Evolutionary conservation across 2,797 vertebrate species (phyloP).

Genomic region (Anabacerthia variegaticeps): DNA sequence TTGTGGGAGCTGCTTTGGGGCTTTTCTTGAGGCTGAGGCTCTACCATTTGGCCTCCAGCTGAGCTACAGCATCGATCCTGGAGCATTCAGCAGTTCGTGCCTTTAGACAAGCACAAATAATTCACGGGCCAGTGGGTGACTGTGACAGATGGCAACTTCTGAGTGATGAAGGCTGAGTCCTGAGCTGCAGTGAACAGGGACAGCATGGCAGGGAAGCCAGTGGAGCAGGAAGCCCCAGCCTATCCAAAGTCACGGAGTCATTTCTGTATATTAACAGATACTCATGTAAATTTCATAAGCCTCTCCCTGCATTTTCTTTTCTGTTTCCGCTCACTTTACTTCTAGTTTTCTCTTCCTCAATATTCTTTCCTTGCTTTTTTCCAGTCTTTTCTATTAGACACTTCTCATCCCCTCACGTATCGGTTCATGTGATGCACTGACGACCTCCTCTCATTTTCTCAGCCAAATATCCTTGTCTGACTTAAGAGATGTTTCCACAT

Average conservation of each 20-base stretch:
- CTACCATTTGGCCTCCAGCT: not conserved
- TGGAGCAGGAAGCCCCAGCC: not conserved
- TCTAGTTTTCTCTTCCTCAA: not conserved
- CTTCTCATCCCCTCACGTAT: not conserved
- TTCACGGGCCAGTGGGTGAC: not conserved
- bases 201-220: not conserved
- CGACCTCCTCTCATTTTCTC: not conserved
- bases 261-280: not conserved
- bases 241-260: not conserved
- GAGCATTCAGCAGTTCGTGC: not conserved
- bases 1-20: not conserved
- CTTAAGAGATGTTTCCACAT: not conserved
- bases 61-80: not conserved
- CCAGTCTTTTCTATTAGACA: not conserved
- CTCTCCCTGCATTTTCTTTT: not conserved
- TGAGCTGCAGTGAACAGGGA: not conserved
- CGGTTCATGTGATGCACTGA: not conserved
- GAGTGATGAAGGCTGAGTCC: not conserved
- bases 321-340: not conserved
- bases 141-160: not conserved
- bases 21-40: not conserved
- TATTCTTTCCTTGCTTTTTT: not conserved
- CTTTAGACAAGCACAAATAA: not conserved
- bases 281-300: not conserved
- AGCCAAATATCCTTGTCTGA: constrained; percentile 6